Percentiles rank a stretch among this genome's conserved stretches.
Conservation (phyloP, 92 coral and sea anemone species). For the Epizoanthus fatuus region DNA sequence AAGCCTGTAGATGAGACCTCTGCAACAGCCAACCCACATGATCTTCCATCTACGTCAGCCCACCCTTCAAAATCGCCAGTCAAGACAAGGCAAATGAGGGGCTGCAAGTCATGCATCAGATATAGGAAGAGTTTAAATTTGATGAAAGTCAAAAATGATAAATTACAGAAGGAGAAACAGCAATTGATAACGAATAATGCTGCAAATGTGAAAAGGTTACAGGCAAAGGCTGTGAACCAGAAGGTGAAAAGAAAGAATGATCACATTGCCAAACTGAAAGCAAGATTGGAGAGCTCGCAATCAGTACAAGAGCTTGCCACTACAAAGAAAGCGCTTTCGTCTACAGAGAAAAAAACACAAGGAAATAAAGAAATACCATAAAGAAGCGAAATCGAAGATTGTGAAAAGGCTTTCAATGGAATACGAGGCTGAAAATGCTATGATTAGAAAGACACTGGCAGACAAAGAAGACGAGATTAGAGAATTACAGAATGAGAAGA, state of each 20-base stretch:
- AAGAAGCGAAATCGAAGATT: not conserved
- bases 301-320: not conserved
- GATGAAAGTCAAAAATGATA: not conserved
- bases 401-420: not conserved
- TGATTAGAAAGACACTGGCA: not conserved
- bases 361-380: not conserved
- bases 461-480: not conserved
- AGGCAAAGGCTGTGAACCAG: not conserved
- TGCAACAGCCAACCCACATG: not conserved
- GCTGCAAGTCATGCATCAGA: not conserved
- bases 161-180: not conserved
- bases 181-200: not conserved
- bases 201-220: not conserved
- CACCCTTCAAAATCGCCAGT: not conserved
- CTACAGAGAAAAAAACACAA: not conserved
- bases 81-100: not conserved
- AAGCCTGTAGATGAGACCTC: not conserved
- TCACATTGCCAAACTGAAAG: not conserved
- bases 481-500: not conserved
- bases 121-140: not conserved
- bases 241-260: not conserved
- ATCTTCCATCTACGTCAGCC: not conserved
- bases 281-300: slow-evolving; percentile 4
- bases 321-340: slow-evolving; percentile 1
- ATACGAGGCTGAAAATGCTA: not conserved